Percentiles rank a stretch among this genome's conserved stretches.
Evolutionary conservation across 92 coral and sea anemone genomes (phyloP).

Genomic region (Isaurus tuberculatus): DNA sequence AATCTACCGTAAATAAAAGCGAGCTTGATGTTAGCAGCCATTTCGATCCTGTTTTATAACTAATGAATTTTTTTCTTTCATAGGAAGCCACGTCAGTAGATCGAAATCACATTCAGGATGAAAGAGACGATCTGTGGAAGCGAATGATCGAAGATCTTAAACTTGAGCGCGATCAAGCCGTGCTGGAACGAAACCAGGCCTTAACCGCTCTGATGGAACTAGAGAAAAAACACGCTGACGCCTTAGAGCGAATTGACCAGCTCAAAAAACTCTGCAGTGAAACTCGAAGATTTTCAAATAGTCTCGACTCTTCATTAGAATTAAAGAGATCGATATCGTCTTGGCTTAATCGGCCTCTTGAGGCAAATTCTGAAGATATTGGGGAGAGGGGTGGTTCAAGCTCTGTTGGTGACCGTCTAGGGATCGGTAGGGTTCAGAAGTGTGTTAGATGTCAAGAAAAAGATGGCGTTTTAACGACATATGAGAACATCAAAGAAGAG

Average conservation of each 20-base stretch:
- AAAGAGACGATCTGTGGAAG: slow-evolving; percentile 77
- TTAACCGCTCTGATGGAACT: slow-evolving; percentile 87
- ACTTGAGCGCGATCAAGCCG: slow-evolving; percentile 90
- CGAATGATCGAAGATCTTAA: slow-evolving; percentile 72
- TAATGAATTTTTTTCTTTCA: no score
- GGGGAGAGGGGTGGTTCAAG: not conserved
- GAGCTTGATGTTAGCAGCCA: no score
- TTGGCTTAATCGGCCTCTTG: slow-evolving; percentile 42
- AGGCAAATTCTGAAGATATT: slow-evolving; percentile 13
- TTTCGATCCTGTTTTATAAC: no score
- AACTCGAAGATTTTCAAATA: not conserved
- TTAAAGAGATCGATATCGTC: slow-evolving; percentile 26
- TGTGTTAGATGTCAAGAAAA: slow-evolving; percentile 36
- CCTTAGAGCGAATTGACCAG: slow-evolving; percentile 62
- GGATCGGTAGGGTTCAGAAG: slow-evolving; percentile 19
- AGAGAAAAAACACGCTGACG: slow-evolving; percentile 79
- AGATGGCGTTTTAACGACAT: slow-evolving; percentile 45
- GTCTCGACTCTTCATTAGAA: slow-evolving; percentile 3
- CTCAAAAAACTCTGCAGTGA: slow-evolving; percentile 44
- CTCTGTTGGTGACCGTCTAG: slow-evolving; percentile 2
- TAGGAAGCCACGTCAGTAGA: slow-evolving; percentile 34
- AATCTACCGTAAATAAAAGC: no score
- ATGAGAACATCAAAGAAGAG: slow-evolving; percentile 56
- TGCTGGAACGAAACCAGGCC: slow-evolving; percentile 90
- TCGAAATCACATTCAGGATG: slow-evolving; percentile 62